Evolutionary conservation across 2,797 vertebrate species (phyloP).

Genomic region (Pipistrellus kuhlii): DNA sequence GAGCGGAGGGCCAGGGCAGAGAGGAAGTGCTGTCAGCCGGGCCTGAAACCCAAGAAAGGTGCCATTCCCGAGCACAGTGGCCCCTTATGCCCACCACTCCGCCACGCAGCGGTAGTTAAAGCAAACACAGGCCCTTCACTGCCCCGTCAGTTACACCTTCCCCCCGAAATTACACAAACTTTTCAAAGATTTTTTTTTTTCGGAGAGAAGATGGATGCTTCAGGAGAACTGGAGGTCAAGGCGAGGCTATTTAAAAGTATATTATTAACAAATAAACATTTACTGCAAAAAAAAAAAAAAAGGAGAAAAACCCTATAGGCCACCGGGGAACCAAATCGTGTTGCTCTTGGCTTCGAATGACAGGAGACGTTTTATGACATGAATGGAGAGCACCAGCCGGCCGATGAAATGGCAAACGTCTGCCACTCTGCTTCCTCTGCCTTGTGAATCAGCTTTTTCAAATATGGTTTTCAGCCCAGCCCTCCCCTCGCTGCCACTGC

Average conservation of each 20-base stretch:
- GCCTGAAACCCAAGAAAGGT: slow-evolving; percentile 87
- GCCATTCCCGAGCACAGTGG: slow-evolving; percentile 86
- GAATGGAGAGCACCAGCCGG: slow-evolving; percentile 87
- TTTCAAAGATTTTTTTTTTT: slow-evolving; percentile 86
- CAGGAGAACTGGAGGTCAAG: slow-evolving; percentile 89
- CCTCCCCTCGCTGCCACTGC: background rate
- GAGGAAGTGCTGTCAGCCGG: slow-evolving; percentile 88
- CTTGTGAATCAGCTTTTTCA: slow-evolving; percentile 88
- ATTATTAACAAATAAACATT: slow-evolving; percentile 93
- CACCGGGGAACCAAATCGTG: slow-evolving; percentile 88
- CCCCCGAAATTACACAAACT: slow-evolving; percentile 90
- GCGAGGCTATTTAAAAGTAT: slow-evolving; percentile 89
- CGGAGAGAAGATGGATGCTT: slow-evolving; percentile 90
- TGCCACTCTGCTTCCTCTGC: slow-evolving; percentile 87
- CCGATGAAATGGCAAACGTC: slow-evolving; percentile 88
- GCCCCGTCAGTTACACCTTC: slow-evolving; percentile 90
- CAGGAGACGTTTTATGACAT: slow-evolving; percentile 89
- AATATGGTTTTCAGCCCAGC: slow-evolving; percentile 80
- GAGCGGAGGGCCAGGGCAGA: slow-evolving; percentile 84
- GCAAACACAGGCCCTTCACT: slow-evolving; percentile 91
- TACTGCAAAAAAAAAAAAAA: slow-evolving; percentile 82
- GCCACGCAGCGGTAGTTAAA: slow-evolving; percentile 89
- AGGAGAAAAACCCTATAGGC: slow-evolving; percentile 85
- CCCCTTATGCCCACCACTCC: slow-evolving; percentile 87
- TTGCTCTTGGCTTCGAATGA: slow-evolving; percentile 92